Evolutionary conservation across 2,888 invertebrate genomes (phyloP).

Genomic region (Drosophila nigritarsus): DNA sequence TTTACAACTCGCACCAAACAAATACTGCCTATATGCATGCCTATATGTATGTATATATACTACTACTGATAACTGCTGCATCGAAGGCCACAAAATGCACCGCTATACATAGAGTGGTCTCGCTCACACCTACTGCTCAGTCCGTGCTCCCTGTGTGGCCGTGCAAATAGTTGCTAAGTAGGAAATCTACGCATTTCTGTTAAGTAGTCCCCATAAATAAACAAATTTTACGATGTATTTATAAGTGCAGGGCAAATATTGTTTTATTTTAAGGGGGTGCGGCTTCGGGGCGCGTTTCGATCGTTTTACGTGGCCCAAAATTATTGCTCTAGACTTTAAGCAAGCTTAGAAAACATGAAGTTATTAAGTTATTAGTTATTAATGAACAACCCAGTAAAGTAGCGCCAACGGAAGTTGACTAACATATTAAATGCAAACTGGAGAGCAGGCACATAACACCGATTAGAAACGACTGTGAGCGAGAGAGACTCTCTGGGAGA

Average conservation of each 20-base stretch:
- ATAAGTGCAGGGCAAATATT: conserved; percentile 66
- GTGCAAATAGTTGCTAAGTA: conserved; percentile 45
- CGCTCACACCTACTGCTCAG: conserved; percentile 23
- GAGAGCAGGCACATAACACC: not conserved
- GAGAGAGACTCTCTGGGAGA: not conserved
- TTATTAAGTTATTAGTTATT: too few species aligned
- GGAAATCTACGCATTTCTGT: conserved; percentile 65
- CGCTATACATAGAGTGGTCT: conserved; percentile 8
- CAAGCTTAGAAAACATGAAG: not conserved
- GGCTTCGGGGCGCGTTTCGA: not conserved
- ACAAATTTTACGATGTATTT: conserved; percentile 69
- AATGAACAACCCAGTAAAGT: not conserved
- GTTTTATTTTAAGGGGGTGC: conserved; percentile 14
- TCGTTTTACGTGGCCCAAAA: not conserved
- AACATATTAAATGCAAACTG: not conserved
- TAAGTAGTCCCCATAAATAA: conserved; percentile 72
- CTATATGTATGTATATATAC: conserved; percentile 7
- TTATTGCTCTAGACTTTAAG: not conserved
- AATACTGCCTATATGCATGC: conserved; percentile 45
- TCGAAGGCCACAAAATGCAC: conserved; percentile 30
- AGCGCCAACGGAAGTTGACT: not conserved
- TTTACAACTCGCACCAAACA: conserved; percentile 7
- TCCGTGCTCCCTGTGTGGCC: conserved; percentile 30
- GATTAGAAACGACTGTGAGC: not conserved
- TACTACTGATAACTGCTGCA: conserved; percentile 50